These are phyloP conservation scores for Seladonia tumulorum DNA, from an alignment of 2,888 invertebrate genomes.

Conservation along the genomic window DNA sequence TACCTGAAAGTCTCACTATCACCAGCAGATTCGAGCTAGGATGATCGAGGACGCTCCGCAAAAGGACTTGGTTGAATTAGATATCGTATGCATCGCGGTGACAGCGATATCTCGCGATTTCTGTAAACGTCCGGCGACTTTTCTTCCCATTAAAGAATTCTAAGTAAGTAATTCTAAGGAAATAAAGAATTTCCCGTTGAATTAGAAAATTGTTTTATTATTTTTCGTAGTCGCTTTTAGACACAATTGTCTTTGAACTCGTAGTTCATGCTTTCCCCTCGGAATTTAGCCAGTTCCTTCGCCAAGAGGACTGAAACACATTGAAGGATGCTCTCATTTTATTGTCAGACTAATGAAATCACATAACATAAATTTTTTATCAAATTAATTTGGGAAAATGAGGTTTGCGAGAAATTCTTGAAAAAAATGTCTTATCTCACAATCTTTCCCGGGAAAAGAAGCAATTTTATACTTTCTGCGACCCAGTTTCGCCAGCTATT, in stretches of 20 bases:
- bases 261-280: neutral
- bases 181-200: too few species aligned
- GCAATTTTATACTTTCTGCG: neutral
- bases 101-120: neutral
- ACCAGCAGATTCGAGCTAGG: neutral
- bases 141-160: neutral
- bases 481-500: neutral
- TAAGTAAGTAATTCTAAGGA: too few species aligned
- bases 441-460: neutral
- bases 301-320: neutral
- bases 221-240: neutral
- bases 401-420: neutral
- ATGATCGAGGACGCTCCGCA: constrained; percentile 8
- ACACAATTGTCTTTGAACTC: neutral
- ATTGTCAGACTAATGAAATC: neutral
- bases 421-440: neutral
- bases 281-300: neutral
- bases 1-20: constrained; percentile 7
- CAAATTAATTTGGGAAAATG: too few species aligned
- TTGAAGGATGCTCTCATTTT: neutral
- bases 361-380: neutral
- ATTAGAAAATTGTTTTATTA: neutral
- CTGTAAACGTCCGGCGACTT: neutral
- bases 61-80: constrained; percentile 6
- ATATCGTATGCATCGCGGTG: neutral